phyloP scores from a whole-genome alignment of 2,888 invertebrate species.

The Helobdella robusta region DNA sequence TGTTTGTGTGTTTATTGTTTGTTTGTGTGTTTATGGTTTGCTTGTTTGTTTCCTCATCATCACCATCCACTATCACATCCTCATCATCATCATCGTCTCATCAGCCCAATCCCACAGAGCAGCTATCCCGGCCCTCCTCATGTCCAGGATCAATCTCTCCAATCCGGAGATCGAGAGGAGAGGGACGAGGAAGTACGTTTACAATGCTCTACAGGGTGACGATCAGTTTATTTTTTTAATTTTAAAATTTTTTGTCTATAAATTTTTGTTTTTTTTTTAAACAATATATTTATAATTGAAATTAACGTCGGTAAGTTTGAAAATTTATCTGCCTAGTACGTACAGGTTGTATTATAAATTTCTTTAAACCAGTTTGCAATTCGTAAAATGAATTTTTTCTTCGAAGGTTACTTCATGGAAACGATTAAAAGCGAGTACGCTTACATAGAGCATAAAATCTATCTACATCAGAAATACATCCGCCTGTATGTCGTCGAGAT shows the following conservation, averaged over 20 bases:
- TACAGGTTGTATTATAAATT: no score
- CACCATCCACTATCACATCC: no score
- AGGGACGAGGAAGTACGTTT: constrained; percentile 30
- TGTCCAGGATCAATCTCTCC: constrained; percentile 29
- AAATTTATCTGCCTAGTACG: no score
- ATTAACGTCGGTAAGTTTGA: no score
- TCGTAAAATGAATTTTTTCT: no score
- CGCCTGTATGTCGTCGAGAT: constrained; percentile 38
- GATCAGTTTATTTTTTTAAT: not conserved
- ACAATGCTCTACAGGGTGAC: constrained; percentile 35
- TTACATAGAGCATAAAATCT: constrained; percentile 36
- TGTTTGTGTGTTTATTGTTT: no score
- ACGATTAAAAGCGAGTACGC: constrained; percentile 35
- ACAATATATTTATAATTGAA: no score
- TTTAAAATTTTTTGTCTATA: not conserved
- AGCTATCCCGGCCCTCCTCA: constrained; percentile 32
- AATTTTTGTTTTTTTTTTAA: no score
- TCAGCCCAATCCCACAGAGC: constrained; percentile 34
- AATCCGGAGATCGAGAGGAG: constrained; percentile 25
- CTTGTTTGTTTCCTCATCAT: not conserved
- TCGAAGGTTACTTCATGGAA: constrained; percentile 36
- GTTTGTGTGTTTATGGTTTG: no score
- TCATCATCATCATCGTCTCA: no score
- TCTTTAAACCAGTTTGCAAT: no score
- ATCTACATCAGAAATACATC: constrained; percentile 38